These are phyloP conservation scores for Fragum whitleyi DNA, from an alignment of 2,888 invertebrate species.

Conservation along the genomic window DNA sequence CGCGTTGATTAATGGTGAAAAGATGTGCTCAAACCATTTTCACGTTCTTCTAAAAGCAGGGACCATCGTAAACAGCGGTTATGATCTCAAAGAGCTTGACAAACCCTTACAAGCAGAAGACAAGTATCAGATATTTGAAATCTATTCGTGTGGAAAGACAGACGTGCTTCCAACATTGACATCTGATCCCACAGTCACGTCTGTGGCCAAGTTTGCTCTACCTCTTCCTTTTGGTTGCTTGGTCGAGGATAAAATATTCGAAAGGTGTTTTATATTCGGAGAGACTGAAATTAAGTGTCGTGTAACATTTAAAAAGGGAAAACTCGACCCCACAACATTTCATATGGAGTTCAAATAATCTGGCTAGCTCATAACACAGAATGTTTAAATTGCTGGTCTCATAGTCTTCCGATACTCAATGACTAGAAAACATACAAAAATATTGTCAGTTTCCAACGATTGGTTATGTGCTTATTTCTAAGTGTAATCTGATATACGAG, in stretches of 20 bases:
- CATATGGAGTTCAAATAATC: slow-evolving; percentile 10
- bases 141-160: slow-evolving; percentile 44
- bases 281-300: slow-evolving; percentile 52
- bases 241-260: slow-evolving; percentile 55
- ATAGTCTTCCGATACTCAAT: too few species aligned
- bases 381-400: not conserved
- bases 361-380: not conserved
- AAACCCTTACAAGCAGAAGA: slow-evolving; percentile 51
- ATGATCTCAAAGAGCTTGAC: slow-evolving; percentile 41
- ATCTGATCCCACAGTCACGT: slow-evolving; percentile 44
- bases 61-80: slow-evolving; percentile 27
- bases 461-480: too few species aligned
- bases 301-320: slow-evolving; percentile 49
- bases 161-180: slow-evolving; percentile 49
- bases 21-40: slow-evolving; percentile 58
- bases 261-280: slow-evolving; percentile 44
- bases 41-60: slow-evolving; percentile 50
- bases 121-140: slow-evolving; percentile 41
- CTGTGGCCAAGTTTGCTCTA: slow-evolving; percentile 43
- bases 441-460: too few species aligned
- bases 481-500: too few species aligned
- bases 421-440: too few species aligned
- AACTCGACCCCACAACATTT: slow-evolving; percentile 24
- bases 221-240: slow-evolving; percentile 55
- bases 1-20: slow-evolving; percentile 32